A percentile compares a stretch with the other conserved stretches of the same genome.
These are phyloP conservation scores for Amblyraja radiata DNA, from an alignment of 2,797 vertebrate genomes.

Conservation along the genomic window DNA sequence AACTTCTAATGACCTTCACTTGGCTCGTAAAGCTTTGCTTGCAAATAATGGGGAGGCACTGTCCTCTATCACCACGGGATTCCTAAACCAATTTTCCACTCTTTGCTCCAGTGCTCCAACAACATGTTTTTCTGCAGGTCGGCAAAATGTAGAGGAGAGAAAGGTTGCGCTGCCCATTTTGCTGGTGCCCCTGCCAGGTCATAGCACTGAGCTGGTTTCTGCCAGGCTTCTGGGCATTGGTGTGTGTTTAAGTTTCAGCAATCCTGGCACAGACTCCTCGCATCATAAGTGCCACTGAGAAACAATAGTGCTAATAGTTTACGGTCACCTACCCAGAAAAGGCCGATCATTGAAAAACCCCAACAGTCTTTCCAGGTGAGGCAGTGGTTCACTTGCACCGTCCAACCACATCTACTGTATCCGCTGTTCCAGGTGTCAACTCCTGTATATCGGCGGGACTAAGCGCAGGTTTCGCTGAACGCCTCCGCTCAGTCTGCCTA, in stretches of 20 bases:
- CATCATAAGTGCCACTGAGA: background rate
- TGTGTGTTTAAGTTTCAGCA: background rate
- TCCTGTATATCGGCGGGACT: no score
- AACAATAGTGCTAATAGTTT: background rate
- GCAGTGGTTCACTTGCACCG: no score
- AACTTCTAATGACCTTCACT: background rate
- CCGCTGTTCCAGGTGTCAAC: no score
- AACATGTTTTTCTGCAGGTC: background rate
- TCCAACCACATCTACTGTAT: no score
- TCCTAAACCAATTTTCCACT: background rate
- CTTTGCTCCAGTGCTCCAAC: background rate
- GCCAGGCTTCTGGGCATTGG: background rate
- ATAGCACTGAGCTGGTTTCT: background rate
- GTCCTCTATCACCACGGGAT: background rate
- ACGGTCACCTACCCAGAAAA: background rate
- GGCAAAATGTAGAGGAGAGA: background rate
- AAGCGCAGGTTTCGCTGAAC: no score
- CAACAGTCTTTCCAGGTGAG: no score
- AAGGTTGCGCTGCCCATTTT: no score
- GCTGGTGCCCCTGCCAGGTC: background rate
- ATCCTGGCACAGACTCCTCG: background rate
- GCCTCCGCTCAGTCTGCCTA: no score
- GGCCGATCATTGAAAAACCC: no score
- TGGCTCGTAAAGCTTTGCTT: background rate
- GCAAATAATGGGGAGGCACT: background rate